Conservation (phyloP, 2,113 vertebrate species). For the Peromyscus californicus region DNA sequence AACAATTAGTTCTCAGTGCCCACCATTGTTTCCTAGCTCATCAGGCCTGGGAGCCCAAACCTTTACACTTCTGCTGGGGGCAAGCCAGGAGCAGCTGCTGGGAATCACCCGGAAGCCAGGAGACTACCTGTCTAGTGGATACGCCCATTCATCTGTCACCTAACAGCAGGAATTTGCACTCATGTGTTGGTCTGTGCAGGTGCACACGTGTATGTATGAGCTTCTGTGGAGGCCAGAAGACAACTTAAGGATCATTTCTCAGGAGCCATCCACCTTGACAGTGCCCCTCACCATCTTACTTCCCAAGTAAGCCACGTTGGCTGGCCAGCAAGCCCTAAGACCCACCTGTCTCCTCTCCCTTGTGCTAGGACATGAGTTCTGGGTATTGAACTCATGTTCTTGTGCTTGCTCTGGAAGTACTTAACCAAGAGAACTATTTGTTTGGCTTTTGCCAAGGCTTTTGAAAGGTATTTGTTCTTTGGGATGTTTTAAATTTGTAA, state of each 20-base stretch:
- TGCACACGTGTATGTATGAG: background rate
- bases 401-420: background rate
- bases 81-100: rapidly evolving
- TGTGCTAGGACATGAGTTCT: background rate
- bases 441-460: background rate
- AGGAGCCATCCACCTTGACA: background rate
- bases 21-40: rapidly evolving
- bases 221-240: background rate
- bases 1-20: background rate
- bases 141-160: background rate
- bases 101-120: rapidly evolving
- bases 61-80: rapidly evolving
- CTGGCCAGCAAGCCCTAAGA: background rate
- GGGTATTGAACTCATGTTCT: background rate
- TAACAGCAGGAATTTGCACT: background rate
- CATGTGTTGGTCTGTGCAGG: background rate
- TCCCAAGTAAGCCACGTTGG: background rate
- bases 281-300: background rate
- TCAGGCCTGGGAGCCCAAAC: rapidly evolving
- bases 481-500: background rate
- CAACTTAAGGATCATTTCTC: no score
- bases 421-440: background rate
- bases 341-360: background rate
- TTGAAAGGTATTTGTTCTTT: background rate
- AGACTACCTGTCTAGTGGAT: no score